These are phyloP conservation scores for Threskiornis aethiopicus DNA, from an alignment of 2,797 vertebrate genomes.

Conservation along the genomic window DNA sequence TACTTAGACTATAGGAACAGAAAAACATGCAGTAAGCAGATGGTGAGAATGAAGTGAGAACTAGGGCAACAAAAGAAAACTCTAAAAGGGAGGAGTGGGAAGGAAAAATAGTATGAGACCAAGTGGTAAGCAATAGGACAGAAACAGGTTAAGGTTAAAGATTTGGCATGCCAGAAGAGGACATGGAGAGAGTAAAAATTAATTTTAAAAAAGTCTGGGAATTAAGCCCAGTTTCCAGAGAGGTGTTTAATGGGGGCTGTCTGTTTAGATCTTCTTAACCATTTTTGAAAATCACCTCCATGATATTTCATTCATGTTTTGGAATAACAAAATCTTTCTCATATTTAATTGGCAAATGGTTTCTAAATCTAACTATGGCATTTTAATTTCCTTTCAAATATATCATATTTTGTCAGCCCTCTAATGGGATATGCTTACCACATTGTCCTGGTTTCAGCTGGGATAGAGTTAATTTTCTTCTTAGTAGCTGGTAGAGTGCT, in stretches of 20 bases:
- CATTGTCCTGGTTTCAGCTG: no score
- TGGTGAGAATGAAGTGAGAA: neutral
- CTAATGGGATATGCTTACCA: neutral
- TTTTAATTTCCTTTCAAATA: neutral
- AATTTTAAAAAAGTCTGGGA: neutral
- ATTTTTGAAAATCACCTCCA: neutral
- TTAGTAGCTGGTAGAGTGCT: no score
- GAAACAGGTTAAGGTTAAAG: neutral
- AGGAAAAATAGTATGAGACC: neutral
- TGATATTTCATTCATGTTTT: neutral
- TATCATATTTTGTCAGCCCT: neutral
- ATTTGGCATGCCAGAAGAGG: neutral
- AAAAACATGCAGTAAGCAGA: neutral
- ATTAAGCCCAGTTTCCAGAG: neutral
- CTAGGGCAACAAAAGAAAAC: neutral
- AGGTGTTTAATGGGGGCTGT: neutral
- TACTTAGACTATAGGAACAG: neutral
- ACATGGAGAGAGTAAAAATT: neutral
- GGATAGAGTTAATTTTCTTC: no score
- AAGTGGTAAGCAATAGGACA: neutral
- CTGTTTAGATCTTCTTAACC: neutral
- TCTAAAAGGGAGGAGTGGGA: neutral
- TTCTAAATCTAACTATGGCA: neutral
- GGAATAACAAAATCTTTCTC: neutral
- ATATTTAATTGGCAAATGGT: neutral